Conservation (phyloP, 2,113 vertebrate species). For the Rhadina sibilatrix region DNA sequence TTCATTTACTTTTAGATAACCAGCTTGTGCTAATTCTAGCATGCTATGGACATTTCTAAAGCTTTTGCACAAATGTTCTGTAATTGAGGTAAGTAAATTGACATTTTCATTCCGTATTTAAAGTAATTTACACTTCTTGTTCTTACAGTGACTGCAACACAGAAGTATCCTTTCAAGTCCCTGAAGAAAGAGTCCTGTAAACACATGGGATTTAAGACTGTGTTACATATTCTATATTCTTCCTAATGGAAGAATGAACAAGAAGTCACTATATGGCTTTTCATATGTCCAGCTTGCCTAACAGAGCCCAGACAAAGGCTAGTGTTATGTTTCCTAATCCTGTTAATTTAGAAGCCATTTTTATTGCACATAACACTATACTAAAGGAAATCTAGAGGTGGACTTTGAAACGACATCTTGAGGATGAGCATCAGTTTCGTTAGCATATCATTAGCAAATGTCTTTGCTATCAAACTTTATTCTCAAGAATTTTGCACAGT, state of each 20-base stretch:
- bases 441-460: neutral
- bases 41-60: neutral
- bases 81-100: neutral
- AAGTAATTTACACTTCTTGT: neutral
- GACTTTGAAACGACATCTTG: neutral
- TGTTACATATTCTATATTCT: neutral
- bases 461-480: conserved; percentile 15
- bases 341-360: neutral
- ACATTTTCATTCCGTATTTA: neutral
- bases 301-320: neutral
- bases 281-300: neutral
- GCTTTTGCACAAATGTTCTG: neutral
- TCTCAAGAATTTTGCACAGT: neutral
- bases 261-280: neutral
- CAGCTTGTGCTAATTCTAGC: neutral
- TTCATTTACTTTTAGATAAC: neutral
- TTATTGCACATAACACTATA: neutral
- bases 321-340: neutral
- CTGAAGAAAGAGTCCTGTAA: neutral
- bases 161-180: neutral
- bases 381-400: neutral
- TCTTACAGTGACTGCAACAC: neutral
- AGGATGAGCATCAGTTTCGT: neutral
- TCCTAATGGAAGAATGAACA: neutral
- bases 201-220: neutral